Conservation (phyloP, 2,888 invertebrate genomes). For the Pollenia griseotomentosa region DNA sequence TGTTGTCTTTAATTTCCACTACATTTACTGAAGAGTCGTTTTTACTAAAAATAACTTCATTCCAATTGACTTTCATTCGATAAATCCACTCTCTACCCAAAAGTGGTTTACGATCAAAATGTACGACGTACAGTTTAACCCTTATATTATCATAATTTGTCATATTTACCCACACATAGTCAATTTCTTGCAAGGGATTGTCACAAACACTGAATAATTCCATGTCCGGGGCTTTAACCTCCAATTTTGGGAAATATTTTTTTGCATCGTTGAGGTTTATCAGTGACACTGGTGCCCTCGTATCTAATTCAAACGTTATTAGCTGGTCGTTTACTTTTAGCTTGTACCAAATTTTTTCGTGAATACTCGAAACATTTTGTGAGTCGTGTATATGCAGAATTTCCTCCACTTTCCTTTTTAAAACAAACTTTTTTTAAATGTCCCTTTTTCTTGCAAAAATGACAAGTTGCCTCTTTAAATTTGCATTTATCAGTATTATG, state of each 20-base stretch:
- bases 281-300: constrained; percentile 52
- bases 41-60: constrained; percentile 24
- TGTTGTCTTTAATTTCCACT: constrained; percentile 19
- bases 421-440: too few species aligned
- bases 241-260: constrained; percentile 44
- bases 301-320: constrained; percentile 57
- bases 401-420: background rate
- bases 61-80: constrained; percentile 50
- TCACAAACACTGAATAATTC: constrained; percentile 30
- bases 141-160: background rate
- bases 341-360: too few species aligned
- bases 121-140: constrained; percentile 65
- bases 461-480: too few species aligned
- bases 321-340: constrained; percentile 37
- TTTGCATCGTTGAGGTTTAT: constrained; percentile 30
- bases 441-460: too few species aligned
- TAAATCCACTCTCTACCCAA: constrained; percentile 67
- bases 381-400: too few species aligned
- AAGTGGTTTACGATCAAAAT: constrained; percentile 60
- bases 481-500: too few species aligned
- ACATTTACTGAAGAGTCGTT: constrained; percentile 32
- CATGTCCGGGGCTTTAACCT: constrained; percentile 39
- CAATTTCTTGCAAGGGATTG: constrained; percentile 17
- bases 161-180: constrained; percentile 46
- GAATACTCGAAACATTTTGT: too few species aligned